Evolutionary conservation across 2,797 vertebrate species (phyloP), one percentile per base, ranked within the genome.

Genomic region (Lepus townsendii): DNA sequence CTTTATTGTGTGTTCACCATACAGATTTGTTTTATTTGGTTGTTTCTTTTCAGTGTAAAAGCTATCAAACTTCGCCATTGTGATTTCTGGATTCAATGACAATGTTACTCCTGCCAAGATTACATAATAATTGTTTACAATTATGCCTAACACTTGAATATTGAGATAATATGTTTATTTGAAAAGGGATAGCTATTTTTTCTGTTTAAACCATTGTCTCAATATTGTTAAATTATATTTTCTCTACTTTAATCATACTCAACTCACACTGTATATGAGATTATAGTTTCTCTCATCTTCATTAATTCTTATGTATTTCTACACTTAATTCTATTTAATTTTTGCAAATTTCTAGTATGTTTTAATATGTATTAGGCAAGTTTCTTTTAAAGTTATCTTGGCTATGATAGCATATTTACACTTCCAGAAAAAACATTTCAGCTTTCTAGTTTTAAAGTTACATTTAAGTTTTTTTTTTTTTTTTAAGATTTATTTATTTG

Each of bases 1-100:
- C 68, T 87, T 95, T 77, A 72, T n/a, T 11, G 3, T 60, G 1
- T 83, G 57, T 91, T 87, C 83, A 30, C 19, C 47, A 50, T 65
- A 66, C 22, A 20, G 42, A 47, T 47, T 47, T 47, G 1, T 47
- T 47, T 47, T 42, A 9, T 42, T 42, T 42, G 38, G 8, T 47
- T 47, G 42, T 47, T 47, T 47, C 1, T 9, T 47, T 47, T 47
- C 42, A 8, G 42, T 47, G 7, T 82, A 78, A 93, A 93, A 91
- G 66, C 47, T 65, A n/a, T 84, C 60, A 32, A 16, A 83, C 72
- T 91, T 93, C 83, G 76, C 65, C 71, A 77, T 77, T 78, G 54
- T 77, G 63, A 8, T 82, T 71, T 90, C 14, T 93, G 76, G 57
- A 71, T 83, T 87, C 20, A 35, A 72, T 9, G 30, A 87, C 8